Conservation (phyloP, 2,888 invertebrate genomes). For the Autographa pulchrina region DNA sequence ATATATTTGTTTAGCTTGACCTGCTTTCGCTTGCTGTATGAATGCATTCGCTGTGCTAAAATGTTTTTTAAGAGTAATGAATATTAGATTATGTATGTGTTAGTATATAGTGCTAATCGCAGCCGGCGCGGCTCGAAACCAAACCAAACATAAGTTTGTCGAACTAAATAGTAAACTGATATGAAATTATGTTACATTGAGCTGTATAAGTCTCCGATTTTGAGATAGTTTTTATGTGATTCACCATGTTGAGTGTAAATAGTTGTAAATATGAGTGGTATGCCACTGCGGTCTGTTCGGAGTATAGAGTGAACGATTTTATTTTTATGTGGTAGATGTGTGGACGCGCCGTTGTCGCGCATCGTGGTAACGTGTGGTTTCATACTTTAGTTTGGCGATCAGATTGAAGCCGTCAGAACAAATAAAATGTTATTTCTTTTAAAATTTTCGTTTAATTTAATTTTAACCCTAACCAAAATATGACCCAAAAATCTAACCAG, state of each 20-base stretch:
- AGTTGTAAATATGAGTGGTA: conserved; percentile 70
- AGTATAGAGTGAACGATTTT: conserved; percentile 65
- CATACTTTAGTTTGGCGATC: conserved; percentile 60
- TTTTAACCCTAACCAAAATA: background rate
- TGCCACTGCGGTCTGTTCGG: conserved; percentile 58
- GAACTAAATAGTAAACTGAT: conserved; percentile 44
- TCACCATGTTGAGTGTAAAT: conserved; percentile 61
- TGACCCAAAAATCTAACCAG: background rate
- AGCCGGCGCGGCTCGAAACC: conserved; percentile 24
- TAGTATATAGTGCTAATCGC: conserved; percentile 32
- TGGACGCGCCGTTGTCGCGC: conserved; percentile 28
- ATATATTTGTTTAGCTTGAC: conserved; percentile 18
- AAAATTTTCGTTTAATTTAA: conserved; percentile 58
- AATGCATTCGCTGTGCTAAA: conserved; percentile 39
- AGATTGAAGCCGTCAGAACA: conserved; percentile 74
- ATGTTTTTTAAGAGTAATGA: conserved; percentile 39
- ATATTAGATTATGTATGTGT: conserved; percentile 39
- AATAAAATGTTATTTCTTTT: conserved; percentile 85
- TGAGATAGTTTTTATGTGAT: conserved; percentile 57
- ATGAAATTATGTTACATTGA: conserved; percentile 59
- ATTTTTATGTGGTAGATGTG: conserved; percentile 56
- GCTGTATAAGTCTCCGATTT: conserved; percentile 49
- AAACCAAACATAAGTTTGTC: conserved; percentile 55
- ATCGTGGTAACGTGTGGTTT: conserved; percentile 46
- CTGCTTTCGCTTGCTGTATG: conserved; percentile 44